phyloP scores from a whole-genome alignment of 2,888 invertebrate species.

The Gisinianus flammeolus region DNA sequence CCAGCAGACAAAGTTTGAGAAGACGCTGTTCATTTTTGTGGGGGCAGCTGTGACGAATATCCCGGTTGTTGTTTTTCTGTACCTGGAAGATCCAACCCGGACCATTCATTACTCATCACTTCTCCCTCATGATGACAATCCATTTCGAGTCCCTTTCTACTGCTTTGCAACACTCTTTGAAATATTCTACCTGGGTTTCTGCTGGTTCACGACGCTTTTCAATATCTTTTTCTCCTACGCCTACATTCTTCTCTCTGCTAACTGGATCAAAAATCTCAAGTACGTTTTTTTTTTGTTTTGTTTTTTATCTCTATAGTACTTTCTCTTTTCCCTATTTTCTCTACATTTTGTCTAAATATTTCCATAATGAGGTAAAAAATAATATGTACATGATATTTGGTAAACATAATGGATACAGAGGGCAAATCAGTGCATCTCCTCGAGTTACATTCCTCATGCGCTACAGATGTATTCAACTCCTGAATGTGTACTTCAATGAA shows the following conservation, averaged over 20 bases:
- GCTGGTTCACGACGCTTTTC: neutral
- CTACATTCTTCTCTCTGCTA: neutral
- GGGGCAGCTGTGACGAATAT: neutral
- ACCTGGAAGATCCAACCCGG: neutral
- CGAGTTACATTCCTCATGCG: neutral
- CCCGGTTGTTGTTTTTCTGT: neutral
- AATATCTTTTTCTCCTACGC: neutral
- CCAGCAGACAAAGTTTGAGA: conserved; percentile 20
- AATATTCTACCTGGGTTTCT: neutral
- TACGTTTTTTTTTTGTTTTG: neutral
- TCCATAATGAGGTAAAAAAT: neutral
- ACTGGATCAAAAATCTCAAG: conserved; percentile 19
- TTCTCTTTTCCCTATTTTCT: no score
- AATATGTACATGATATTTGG: neutral
- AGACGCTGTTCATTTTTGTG: neutral
- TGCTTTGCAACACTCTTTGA: neutral
- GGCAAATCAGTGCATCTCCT: neutral
- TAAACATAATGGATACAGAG: no score
- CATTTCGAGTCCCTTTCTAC: neutral
- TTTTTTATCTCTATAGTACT: neutral
- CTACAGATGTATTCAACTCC: neutral
- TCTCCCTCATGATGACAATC: neutral
- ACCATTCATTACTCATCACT: neutral
- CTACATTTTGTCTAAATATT: neutral
- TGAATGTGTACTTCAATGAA: neutral